A percentile compares a stretch with the other conserved stretches of the same genome.
Evolutionary conservation across 1,140 invertebrate genomes (phyloP).

Genomic region (Conus betulinus): DNA sequence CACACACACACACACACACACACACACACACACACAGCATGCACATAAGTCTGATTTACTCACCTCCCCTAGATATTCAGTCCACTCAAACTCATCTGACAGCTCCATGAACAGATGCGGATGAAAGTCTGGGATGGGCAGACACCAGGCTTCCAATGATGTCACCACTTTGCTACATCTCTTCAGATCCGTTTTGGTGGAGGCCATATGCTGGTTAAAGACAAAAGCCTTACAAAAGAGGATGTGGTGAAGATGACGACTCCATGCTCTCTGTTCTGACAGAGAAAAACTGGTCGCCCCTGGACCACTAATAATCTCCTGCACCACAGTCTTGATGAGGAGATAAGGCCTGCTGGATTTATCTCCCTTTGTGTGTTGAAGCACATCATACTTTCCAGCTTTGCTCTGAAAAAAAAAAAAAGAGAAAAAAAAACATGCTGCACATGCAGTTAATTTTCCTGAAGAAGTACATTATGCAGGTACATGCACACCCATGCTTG

Average conservation of each 20-base stretch:
- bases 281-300: no score
- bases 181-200: not conserved
- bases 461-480: no score
- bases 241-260: constrained; percentile 9
- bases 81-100: constrained; percentile 2
- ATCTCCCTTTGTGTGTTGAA: not conserved
- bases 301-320: not conserved
- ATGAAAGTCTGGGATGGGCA: constrained; percentile 24
- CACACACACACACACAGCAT: no score
- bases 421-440: not conserved
- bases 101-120: constrained; percentile 25
- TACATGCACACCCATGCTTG: no score
- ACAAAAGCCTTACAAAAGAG: constrained; percentile 20
- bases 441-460: no score
- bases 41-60: no score
- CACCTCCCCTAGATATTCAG: constrained; percentile 19
- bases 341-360: not conserved
- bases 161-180: not conserved
- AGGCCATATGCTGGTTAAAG: not conserved
- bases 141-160: not conserved
- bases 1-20: no score
- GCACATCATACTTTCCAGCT: not conserved
- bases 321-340: constrained; percentile 1
- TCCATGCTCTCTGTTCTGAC: not conserved
- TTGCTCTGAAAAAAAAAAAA: not conserved